Conservation (phyloP, 2,113 vertebrate species). For the Lathamus discolor region DNA sequence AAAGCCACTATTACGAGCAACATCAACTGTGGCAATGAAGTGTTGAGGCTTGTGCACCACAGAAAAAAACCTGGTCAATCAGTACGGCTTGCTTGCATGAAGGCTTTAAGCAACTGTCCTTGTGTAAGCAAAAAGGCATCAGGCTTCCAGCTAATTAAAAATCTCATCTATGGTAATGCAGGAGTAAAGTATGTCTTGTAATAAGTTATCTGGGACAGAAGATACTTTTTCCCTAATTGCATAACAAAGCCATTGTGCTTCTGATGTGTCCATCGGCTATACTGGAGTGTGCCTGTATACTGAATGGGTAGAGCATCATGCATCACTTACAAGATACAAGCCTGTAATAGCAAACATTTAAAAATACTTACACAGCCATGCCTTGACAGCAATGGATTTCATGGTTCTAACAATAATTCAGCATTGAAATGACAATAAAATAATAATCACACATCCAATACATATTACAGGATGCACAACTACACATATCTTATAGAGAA, state of each 20-base stretch:
- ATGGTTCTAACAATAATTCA: not conserved
- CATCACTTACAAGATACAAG: not conserved
- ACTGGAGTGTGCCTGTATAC: not conserved
- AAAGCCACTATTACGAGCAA: not conserved
- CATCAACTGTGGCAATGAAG: not conserved
- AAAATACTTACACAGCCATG: not conserved
- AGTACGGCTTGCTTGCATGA: not conserved
- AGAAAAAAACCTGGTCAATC: not conserved
- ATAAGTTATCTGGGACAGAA: not conserved
- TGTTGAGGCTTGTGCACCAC: not conserved
- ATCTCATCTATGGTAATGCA: not conserved
- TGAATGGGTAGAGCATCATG: not conserved
- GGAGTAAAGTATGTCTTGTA: not conserved
- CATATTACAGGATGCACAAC: fast-evolving
- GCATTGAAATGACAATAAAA: not conserved
- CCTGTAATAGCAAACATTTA: not conserved
- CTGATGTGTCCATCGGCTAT: not conserved
- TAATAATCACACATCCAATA: not conserved
- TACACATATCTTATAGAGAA: not conserved
- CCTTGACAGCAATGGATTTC: not conserved
- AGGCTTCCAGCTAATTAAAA: not conserved
- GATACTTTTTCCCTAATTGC: not conserved
- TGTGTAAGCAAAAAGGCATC: not conserved
- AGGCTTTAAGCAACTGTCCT: not conserved
- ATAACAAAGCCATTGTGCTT: not conserved